Percentiles rank a stretch among this genome's conserved stretches.
phyloP scores from a whole-genome alignment of 2,113 vertebrate genomes.

The Planiliza haematocheilus region DNA sequence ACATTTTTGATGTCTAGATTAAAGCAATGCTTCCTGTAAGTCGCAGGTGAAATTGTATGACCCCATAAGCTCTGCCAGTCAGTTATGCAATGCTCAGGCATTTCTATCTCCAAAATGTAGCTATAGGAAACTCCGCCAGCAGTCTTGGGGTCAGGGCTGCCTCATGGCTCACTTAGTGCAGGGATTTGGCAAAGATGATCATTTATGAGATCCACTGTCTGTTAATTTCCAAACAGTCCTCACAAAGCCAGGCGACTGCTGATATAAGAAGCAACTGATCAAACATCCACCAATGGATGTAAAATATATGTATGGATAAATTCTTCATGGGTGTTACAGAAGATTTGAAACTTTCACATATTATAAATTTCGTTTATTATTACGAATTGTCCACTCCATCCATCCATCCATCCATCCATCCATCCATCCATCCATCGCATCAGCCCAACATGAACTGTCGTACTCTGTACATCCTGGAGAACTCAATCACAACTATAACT shows the following conservation, averaged over 20 bases:
- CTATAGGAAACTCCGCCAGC: constrained; percentile 55
- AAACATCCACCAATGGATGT: background rate
- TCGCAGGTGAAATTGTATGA: constrained; percentile 44
- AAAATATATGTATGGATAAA: background rate
- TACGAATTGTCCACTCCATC: no score
- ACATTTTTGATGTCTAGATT: constrained; percentile 12
- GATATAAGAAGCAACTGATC: constrained; percentile 14
- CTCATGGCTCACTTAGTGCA: constrained; percentile 54
- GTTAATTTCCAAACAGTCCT: constrained; percentile 25
- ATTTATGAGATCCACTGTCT: constrained; percentile 32
- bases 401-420: no score
- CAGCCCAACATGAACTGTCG: no score
- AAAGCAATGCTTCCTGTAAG: constrained; percentile 24
- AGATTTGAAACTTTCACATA: no score
- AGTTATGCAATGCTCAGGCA: constrained; percentile 55
- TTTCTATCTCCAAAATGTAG: constrained; percentile 63
- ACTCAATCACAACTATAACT: no score
- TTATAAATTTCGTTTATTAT: no score
- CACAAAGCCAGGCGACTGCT: constrained; percentile 28
- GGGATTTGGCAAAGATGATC: constrained; percentile 44
- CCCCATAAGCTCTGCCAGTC: constrained; percentile 44
- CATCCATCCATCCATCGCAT: no score
- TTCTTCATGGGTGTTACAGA: background rate
- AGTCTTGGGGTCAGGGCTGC: constrained; percentile 47
- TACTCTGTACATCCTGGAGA: no score